Evolutionary conservation across 2,888 invertebrate species (phyloP).

Genomic region (Digitonthophagus gazella): DNA sequence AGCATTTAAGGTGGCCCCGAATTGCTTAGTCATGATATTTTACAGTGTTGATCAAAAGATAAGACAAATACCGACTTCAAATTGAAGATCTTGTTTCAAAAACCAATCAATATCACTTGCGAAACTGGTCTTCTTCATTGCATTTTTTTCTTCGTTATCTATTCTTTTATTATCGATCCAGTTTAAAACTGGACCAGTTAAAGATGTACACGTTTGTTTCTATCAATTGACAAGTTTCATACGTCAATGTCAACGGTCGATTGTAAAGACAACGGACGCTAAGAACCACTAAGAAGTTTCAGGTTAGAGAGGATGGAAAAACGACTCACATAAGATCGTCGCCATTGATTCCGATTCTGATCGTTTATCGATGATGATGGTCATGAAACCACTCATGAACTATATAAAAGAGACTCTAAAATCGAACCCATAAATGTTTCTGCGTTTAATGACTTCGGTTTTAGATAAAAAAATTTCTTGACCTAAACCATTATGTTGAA

Average conservation of each 20-base stretch:
- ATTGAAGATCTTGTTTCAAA: background rate
- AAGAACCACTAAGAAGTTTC: no score
- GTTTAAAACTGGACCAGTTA: background rate
- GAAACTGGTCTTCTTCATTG: no score
- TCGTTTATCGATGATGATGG: no score
- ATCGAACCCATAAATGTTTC: no score
- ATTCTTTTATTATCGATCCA: background rate
- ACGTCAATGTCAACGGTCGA: conserved; percentile 24
- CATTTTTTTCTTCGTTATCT: background rate
- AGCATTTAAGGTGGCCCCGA: background rate
- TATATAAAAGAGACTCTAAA: no score
- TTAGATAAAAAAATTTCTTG: no score
- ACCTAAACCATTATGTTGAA: background rate
- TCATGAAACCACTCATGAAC: no score
- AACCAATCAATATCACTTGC: background rate
- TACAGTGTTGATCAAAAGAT: background rate
- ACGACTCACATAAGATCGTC: no score
- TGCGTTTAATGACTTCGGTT: no score
- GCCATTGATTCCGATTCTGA: no score
- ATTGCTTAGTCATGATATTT: background rate
- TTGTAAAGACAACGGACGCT: no score
- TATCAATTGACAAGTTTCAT: conserved; percentile 29
- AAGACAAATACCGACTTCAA: background rate
- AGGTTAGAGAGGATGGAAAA: background rate
- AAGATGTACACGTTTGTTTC: conserved; percentile 26